These are phyloP conservation scores for Balaenoptera acutorostrata DNA, from an alignment of 2,113 vertebrate species.

Conservation along the genomic window DNA sequence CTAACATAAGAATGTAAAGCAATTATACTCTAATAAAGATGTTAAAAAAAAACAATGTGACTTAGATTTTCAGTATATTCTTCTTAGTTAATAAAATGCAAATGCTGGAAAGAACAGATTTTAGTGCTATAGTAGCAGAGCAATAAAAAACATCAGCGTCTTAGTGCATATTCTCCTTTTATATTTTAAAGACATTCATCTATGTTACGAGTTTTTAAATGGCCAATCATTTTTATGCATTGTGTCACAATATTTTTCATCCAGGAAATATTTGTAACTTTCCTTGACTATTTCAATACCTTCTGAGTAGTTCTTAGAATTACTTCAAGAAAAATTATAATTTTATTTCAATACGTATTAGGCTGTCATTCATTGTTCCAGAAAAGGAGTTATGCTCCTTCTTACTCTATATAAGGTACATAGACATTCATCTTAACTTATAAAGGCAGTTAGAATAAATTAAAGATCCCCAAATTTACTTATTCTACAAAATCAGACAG, in stretches of 20 bases:
- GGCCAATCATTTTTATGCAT: slow-evolving; percentile 23
- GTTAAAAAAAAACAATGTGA: neutral
- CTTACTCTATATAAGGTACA: neutral
- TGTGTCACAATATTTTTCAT: slow-evolving; percentile 30
- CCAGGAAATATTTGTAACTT: slow-evolving; percentile 29
- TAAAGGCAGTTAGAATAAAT: neutral
- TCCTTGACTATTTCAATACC: slow-evolving; percentile 32
- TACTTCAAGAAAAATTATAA: slow-evolving; percentile 48
- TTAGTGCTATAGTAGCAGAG: neutral
- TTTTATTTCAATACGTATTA: neutral
- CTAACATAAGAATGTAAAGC: too few relatives aligned
- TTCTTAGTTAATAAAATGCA: slow-evolving; percentile 36
- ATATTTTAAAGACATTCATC: slow-evolving; percentile 49
- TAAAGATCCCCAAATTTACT: neutral
- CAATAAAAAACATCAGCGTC: slow-evolving; percentile 36
- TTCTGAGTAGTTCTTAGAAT: slow-evolving; percentile 24
- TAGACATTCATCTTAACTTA: neutral
- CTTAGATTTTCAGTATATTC: neutral
- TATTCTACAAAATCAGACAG: neutral
- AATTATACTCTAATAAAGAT: too few relatives aligned
- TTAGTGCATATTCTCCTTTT: slow-evolving; percentile 32
- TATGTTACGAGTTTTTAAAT: neutral
- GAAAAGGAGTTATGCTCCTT: neutral
- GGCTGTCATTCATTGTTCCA: neutral
- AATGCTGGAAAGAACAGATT: neutral